A percentile compares a stretch with the other conserved stretches of the same genome.
Evolutionary conservation across 2,113 vertebrate species (phyloP).

Genomic region (Chamaea fasciata): DNA sequence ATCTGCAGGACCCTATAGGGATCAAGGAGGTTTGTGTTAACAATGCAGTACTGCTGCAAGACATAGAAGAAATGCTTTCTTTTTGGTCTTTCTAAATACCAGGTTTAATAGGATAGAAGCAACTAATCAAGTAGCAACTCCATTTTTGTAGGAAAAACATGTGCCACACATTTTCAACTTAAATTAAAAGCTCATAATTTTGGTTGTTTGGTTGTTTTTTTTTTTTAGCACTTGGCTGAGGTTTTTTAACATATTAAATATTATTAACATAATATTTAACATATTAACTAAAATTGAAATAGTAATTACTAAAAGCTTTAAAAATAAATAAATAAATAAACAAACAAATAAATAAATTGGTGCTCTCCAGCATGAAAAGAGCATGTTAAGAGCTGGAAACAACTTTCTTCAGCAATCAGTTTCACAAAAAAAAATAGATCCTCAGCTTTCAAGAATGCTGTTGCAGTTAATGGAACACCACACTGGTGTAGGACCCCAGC

Average conservation of each 20-base stretch:
- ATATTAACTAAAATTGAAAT: background rate
- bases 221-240: background rate
- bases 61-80: background rate
- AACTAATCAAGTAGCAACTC: background rate
- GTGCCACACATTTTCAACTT: background rate
- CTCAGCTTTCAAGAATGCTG: background rate
- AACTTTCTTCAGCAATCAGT: background rate
- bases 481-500: background rate
- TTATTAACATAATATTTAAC: background rate
- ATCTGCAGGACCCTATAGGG: conserved; percentile 36
- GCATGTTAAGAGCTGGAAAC: background rate
- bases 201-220: background rate
- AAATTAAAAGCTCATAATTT: background rate
- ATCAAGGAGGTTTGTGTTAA: conserved; percentile 27
- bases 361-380: background rate
- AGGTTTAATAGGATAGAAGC: background rate
- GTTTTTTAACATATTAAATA: background rate
- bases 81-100: background rate
- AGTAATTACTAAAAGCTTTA: background rate
- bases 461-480: background rate
- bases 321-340: background rate
- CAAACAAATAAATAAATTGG: background rate
- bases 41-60: background rate
- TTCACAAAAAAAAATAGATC: background rate
- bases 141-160: background rate